phyloP scores from a whole-genome alignment of 92 coral and sea anemone species.

The Blastomussa wellsi region DNA sequence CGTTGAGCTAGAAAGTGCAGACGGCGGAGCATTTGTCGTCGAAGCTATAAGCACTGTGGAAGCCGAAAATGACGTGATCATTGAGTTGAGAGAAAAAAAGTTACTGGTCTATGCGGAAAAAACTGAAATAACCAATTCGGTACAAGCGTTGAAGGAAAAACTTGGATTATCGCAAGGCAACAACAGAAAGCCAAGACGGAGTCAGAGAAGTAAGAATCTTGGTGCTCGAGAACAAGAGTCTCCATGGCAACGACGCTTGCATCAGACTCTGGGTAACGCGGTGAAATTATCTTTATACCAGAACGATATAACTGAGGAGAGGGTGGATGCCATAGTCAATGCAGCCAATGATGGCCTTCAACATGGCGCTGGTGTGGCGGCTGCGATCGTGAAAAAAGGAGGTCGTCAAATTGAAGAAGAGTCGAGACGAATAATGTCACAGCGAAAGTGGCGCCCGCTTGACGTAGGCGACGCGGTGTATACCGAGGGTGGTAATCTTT shows the following conservation, averaged over 20 bases:
- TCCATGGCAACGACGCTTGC: background rate
- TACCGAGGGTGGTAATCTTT: slow-evolving; percentile 47
- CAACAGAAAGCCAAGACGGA: slow-evolving; percentile 2
- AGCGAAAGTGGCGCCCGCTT: background rate
- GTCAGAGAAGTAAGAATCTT: background rate
- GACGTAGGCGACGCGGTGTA: slow-evolving; percentile 33
- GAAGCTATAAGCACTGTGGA: slow-evolving; percentile 9
- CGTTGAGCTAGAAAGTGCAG: background rate
- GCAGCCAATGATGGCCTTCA: slow-evolving; percentile 65
- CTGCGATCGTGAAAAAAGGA: slow-evolving; percentile 76
- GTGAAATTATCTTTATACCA: slow-evolving; percentile 52
- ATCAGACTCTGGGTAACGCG: slow-evolving; percentile 23
- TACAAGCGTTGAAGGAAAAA: background rate
- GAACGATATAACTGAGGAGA: slow-evolving; percentile 70
- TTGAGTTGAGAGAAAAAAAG: slow-evolving; percentile 22
- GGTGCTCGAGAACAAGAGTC: background rate
- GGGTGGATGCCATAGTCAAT: slow-evolving; percentile 74
- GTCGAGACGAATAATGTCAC: slow-evolving; percentile 18
- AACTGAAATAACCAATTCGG: background rate
- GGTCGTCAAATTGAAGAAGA: slow-evolving; percentile 65
- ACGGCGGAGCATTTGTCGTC: background rate
- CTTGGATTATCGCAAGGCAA: background rate
- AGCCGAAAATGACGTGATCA: slow-evolving; percentile 17
- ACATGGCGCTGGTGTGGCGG: slow-evolving; percentile 72
- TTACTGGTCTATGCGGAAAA: slow-evolving; percentile 32